Evolutionary conservation across 2,113 vertebrate genomes (phyloP).

Genomic region (Piaya cayana): DNA sequence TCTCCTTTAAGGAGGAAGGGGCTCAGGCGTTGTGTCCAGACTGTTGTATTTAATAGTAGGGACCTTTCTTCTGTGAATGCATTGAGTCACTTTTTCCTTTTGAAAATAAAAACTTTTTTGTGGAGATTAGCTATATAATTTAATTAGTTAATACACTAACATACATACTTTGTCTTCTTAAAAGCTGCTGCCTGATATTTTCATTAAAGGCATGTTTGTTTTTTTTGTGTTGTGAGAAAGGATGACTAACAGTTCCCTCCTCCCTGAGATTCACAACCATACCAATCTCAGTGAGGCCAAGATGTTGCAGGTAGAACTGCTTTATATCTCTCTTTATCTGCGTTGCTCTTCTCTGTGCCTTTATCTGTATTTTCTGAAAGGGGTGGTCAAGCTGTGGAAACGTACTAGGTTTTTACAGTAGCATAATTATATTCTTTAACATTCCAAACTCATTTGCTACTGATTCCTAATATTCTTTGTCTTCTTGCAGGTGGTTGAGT

Average conservation of each 20-base stretch:
- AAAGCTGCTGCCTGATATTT: background rate
- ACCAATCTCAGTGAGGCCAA: background rate
- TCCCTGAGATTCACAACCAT: rapidly evolving
- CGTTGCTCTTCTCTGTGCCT: background rate
- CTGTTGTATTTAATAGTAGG: background rate
- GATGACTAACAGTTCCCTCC: background rate
- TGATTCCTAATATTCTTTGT: background rate
- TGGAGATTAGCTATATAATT: background rate
- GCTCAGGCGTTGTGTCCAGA: background rate
- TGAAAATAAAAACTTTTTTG: background rate
- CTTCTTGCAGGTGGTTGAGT: background rate
- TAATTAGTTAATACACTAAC: background rate
- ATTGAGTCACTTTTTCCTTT: background rate
- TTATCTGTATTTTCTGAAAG: background rate
- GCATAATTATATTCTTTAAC: background rate
- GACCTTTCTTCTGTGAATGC: background rate
- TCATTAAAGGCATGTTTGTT: background rate
- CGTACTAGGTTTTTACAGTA: background rate
- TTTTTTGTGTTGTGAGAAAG: background rate
- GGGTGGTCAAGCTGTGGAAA: background rate
- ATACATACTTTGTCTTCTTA: background rate
- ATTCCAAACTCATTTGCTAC: background rate
- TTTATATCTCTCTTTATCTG: background rate
- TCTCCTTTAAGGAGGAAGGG: background rate
- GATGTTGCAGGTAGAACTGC: background rate